Evolutionary conservation across 2,113 vertebrate genomes (phyloP), one percentile per base, ranked within the genome.

Genomic region (Leptobrachium leishanense): DNA sequence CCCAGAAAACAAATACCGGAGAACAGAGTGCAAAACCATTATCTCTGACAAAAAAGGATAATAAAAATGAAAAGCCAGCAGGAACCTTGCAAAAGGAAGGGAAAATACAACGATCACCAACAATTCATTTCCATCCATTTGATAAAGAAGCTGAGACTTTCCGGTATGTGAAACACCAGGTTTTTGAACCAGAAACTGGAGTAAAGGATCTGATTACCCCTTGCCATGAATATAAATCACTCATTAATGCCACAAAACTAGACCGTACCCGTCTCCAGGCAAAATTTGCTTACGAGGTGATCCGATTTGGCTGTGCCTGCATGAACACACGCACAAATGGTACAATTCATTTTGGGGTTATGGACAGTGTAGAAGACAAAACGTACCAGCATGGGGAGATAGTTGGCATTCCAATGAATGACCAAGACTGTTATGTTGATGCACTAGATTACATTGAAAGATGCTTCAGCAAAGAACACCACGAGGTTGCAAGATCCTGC

Each of bases 251-350:
- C 74, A 88, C 89, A 82, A 55, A n/a, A 1, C 76, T 95, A 76
- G 87, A 90, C 31, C 88, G 44, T 13, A 89, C 88, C 74, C 44
- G 94, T 50, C 1, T 1, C 8, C 91, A 92, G 76, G 87, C 90
- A 1, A 95, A 95, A 74, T 92, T 95, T 87, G 90, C 92, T 73
- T 84, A 42, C 0, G 94, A 95, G 63, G 87, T 94, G 39, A 84
- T 95, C 13, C 84, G 87, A 84, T 95, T 95, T 86, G 93, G 89
- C 2, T 55, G 83, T 20, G 94, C 92, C 11, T 95, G 94, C 82
- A 91, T 95, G 87, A 95, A 95, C 2, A 84, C 92, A 15, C 87
- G 94, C 7, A 90, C 94, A 72, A 95, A 95, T 1, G 94, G 94
- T 0, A 95, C 93, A 76, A 95, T 95, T 82, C 92, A 95, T 71